Base-by-base conservation (phyloP, 2,113 vertebrate genomes). In the Gulo gulo region DNA sequence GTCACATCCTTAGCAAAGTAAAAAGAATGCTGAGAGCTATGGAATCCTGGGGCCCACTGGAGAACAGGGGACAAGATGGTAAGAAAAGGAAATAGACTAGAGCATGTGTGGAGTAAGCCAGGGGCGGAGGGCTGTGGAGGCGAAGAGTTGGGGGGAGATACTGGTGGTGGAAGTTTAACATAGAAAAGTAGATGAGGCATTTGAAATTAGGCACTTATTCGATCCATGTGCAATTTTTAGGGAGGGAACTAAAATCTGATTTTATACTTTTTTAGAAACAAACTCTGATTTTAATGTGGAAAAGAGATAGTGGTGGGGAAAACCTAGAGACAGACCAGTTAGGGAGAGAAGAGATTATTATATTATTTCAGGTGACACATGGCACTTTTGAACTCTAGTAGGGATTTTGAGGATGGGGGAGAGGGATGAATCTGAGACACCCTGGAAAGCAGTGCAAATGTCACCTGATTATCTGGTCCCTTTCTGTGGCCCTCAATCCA, bases 221-320 rank as follows among this genome's bases (percentile, higher is more conserved):
- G 59, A 11, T 36, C 12, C 52, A 61, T 69, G 1, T 23, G 15
- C 21, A 76, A 20, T 31, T 81, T 94, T 89, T 61, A 85, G 57
- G 59, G 4, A 86, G 13, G 29, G 21, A 87, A 82, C 16, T 87
- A 24, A 93, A 65, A 82, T 42, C 71, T 50, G 18, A 63, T 81
- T 71, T 82, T 61, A 29, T 87, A 23, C 87, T 18, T 81, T 90
- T 86, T 94, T 83, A 87, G 57, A 94, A 89, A 55, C 26, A 96
- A 61, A 85, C 4, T 57, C 39, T 61, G 26, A 20, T 52, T 7
- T 74, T 52, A 63, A 79, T 42, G 7, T 91, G 76, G 18, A 79
- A 79, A 82, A 61, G 26, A 82, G 67, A 61, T 7, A 57, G n/a
- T 23, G 7, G n/a, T 67, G 39, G 2, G 21, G 2, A 76, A 71